Evolutionary conservation across 2,113 vertebrate genomes (phyloP).

Genomic region (Protobothrops flavoviridis): DNA sequence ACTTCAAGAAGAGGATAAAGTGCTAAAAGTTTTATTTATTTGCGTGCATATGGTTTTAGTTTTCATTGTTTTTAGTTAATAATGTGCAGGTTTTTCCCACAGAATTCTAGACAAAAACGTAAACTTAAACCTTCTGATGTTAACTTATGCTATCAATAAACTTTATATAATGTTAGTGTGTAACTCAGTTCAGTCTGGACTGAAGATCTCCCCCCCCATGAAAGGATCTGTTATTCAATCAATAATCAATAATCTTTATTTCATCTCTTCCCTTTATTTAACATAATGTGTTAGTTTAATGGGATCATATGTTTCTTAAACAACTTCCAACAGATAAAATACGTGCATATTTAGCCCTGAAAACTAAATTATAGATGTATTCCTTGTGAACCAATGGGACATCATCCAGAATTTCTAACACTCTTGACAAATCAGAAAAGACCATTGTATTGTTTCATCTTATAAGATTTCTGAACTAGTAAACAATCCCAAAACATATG

Average conservation of each 20-base stretch:
- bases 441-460: not conserved
- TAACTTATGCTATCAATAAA: not conserved
- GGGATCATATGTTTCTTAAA: not conserved
- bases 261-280: not conserved
- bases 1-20: not conserved
- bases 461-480: not conserved
- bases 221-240: not conserved
- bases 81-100: not conserved
- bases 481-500: not conserved
- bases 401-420: not conserved
- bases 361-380: not conserved
- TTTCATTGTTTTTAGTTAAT: not conserved
- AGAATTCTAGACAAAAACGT: not conserved
- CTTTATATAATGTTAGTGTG: not conserved
- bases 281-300: constrained; percentile 1
- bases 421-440: not conserved
- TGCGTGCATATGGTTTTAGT: not conserved
- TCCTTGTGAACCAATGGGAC: not conserved
- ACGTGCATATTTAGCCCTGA: not conserved
- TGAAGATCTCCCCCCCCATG: not conserved
- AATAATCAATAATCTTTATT: constrained; percentile 1
- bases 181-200: not conserved
- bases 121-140: not conserved
- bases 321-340: not conserved
- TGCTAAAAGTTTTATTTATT: not conserved